These are phyloP conservation scores for Epinephelus malabaricus DNA, from an alignment of 2,797 vertebrate genomes.

Conservation along the genomic window DNA sequence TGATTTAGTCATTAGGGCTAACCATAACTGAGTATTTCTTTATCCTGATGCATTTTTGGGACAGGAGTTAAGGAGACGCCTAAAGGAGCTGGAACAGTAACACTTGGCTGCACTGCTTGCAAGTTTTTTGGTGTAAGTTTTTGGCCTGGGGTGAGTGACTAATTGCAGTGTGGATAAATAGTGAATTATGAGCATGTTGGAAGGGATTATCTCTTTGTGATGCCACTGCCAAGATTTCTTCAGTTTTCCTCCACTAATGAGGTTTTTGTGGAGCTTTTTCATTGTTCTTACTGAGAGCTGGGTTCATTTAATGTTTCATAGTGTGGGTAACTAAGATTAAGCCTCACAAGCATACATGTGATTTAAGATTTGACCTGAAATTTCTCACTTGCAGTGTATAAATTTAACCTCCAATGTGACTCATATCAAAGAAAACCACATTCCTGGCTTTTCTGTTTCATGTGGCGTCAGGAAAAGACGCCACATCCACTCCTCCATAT, in stretches of 20 bases:
- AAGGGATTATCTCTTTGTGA: constrained; percentile 30
- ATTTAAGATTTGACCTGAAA: constrained; percentile 24
- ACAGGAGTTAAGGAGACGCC: constrained; percentile 45
- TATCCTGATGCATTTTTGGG: constrained; percentile 56
- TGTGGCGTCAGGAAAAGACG: constrained; percentile 44
- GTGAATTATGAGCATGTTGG: constrained; percentile 43
- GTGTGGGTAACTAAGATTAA: neutral
- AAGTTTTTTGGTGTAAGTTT: constrained; percentile 14
- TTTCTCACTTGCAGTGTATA: constrained; percentile 41
- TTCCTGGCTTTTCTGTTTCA: constrained; percentile 22
- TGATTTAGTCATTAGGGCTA: constrained; percentile 62
- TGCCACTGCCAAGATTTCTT: constrained; percentile 17
- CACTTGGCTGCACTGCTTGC: constrained; percentile 15
- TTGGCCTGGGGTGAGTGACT: constrained; percentile 41
- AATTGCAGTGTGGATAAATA: constrained; percentile 54
- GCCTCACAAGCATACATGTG: constrained; percentile 19
- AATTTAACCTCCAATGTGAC: constrained; percentile 32
- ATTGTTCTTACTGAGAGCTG: constrained; percentile 26
- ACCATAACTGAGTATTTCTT: constrained; percentile 53
- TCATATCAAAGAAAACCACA: constrained; percentile 23
- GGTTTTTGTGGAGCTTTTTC: constrained; percentile 9
- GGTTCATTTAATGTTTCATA: constrained; percentile 26
- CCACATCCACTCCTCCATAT: constrained; percentile 29
- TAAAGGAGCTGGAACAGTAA: constrained; percentile 37
- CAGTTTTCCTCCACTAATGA: constrained; percentile 22